These are phyloP conservation scores for Schrankia costaestrigalis DNA, from an alignment of 2,888 invertebrate genomes.

Conservation along the genomic window DNA sequence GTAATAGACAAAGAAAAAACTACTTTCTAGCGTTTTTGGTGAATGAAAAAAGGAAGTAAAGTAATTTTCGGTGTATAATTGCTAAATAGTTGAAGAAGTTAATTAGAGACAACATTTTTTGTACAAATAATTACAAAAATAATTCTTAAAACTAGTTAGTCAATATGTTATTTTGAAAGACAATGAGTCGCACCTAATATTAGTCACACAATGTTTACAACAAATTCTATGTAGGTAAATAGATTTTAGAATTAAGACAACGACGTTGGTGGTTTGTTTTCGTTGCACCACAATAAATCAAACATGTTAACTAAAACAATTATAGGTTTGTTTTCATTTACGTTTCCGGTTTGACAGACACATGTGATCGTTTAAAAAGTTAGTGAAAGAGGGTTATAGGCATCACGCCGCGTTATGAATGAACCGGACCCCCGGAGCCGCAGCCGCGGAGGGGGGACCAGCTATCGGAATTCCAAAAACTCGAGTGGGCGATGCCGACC, in stretches of 20 bases:
- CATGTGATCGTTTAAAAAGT: slow-evolving; percentile 48
- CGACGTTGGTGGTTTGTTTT: slow-evolving; percentile 60
- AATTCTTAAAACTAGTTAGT: too few relatives aligned
- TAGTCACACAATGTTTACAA: slow-evolving; percentile 25
- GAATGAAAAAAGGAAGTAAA: too few relatives aligned
- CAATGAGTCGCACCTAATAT: too few relatives aligned
- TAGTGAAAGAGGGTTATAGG: slow-evolving; percentile 42
- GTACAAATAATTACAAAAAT: too few relatives aligned
- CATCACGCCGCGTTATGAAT: slow-evolving; percentile 74
- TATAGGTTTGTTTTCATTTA: slow-evolving; percentile 60
- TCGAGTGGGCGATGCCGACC: slow-evolving; percentile 66
- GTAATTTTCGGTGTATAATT: too few relatives aligned
- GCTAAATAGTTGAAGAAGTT: too few relatives aligned
- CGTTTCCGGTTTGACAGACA: slow-evolving; percentile 59
- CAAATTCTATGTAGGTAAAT: slow-evolving; percentile 10
- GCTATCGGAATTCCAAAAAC: slow-evolving; percentile 73
- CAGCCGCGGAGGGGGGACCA: slow-evolving; percentile 27
- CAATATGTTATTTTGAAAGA: too few relatives aligned
- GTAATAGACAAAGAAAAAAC: too few relatives aligned
- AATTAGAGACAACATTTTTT: too few relatives aligned
- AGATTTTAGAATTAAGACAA: slow-evolving; percentile 28
- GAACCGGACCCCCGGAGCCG: slow-evolving; percentile 59
- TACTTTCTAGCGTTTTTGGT: too few relatives aligned
- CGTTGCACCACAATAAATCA: slow-evolving; percentile 43
- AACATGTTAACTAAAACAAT: slow-evolving; percentile 60